phyloP scores from a whole-genome alignment of 2,888 invertebrate genomes.

The Heliconius ismenius region DNA sequence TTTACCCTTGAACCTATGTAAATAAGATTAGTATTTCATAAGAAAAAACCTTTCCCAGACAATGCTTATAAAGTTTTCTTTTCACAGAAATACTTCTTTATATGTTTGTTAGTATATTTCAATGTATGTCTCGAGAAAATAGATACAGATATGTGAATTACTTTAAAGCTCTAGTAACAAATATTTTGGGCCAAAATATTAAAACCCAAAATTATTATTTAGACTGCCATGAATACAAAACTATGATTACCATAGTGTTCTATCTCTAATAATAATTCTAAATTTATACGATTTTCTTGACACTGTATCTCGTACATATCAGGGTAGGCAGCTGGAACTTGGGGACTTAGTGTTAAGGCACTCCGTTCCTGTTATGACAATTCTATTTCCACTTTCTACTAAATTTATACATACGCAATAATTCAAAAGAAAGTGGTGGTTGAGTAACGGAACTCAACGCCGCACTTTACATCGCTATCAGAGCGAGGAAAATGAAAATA shows the following conservation, averaged over 20 bases:
- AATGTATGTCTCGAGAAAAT: neutral
- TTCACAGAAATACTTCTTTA: neutral
- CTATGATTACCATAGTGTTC: no score
- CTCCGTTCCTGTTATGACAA: neutral
- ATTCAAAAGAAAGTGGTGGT: no score
- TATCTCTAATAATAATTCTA: no score
- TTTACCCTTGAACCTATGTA: slow-evolving; percentile 19
- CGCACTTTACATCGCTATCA: no score
- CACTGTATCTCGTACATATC: neutral
- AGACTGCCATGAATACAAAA: no score
- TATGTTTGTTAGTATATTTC: neutral
- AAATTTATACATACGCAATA: no score
- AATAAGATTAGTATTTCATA: slow-evolving; percentile 8
- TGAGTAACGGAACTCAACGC: no score
- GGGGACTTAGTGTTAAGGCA: neutral
- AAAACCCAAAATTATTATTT: neutral
- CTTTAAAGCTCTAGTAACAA: neutral
- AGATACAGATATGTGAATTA: neutral
- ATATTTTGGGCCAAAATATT: neutral
- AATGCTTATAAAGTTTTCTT: neutral
- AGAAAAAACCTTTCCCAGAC: slow-evolving; percentile 8
- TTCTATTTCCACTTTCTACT: neutral
- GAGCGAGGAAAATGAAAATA: no score
- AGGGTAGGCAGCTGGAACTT: neutral
- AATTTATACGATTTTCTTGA: neutral